These are phyloP conservation scores for Loxodonta africana DNA, from an alignment of 2,113 vertebrate genomes.

Conservation along the genomic window DNA sequence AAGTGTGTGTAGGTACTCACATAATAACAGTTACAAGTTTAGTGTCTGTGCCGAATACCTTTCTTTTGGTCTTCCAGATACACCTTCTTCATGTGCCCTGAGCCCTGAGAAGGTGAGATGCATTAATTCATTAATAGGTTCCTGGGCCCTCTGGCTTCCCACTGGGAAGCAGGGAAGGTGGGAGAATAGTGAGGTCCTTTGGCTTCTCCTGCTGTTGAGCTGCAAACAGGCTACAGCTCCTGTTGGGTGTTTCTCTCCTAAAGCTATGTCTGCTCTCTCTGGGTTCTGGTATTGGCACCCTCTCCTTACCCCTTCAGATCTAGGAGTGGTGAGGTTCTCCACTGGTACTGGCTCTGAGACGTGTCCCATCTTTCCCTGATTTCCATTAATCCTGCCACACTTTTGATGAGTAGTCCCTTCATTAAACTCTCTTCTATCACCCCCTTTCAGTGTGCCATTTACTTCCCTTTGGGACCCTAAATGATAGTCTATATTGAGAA, in stretches of 20 bases:
- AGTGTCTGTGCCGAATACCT: neutral
- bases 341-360: neutral
- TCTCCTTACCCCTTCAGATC: neutral
- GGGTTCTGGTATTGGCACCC: neutral
- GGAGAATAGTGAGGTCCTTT: too few relatives aligned
- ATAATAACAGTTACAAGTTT: neutral
- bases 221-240: too few relatives aligned
- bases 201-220: fast-evolving
- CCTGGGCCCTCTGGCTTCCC: neutral
- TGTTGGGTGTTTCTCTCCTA: neutral
- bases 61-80: neutral
- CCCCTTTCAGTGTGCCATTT: fast-evolving
- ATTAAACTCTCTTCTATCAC: neutral
- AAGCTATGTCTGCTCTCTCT: too few relatives aligned
- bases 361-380: too few relatives aligned
- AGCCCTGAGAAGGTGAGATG: neutral
- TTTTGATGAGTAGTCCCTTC: neutral
- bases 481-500: neutral
- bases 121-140: neutral
- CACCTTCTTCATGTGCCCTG: neutral
- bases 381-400: neutral
- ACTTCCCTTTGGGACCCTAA: neutral
- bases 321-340: neutral
- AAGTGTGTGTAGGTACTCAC: neutral
- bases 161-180: neutral